These are phyloP conservation scores for Aphrophora alni DNA, from an alignment of 2,888 invertebrate genomes.

Conservation along the genomic window DNA sequence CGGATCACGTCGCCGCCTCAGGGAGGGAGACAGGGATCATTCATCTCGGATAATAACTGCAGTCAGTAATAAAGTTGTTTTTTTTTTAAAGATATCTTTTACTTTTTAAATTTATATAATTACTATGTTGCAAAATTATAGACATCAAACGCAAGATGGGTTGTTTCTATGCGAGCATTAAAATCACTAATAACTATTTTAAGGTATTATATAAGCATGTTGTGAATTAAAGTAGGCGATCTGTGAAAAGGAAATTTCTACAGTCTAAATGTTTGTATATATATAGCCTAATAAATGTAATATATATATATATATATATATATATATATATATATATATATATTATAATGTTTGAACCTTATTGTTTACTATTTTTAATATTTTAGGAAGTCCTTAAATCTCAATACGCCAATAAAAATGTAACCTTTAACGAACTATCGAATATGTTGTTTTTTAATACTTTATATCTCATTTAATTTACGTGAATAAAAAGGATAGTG, in stretches of 20 bases:
- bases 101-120: neutral
- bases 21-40: neutral
- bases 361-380: too few relatives aligned
- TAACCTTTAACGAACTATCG: too few relatives aligned
- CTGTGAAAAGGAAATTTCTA: neutral
- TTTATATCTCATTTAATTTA: too few relatives aligned
- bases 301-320: too few relatives aligned
- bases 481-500: too few relatives aligned
- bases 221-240: neutral
- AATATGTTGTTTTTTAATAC: too few relatives aligned
- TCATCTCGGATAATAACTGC: conserved; percentile 3
- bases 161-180: neutral
- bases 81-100: neutral
- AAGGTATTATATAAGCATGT: neutral
- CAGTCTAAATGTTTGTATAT: too few relatives aligned
- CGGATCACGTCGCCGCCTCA: neutral
- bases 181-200: neutral
- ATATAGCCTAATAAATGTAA: too few relatives aligned
- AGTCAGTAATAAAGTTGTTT: neutral
- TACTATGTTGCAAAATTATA: neutral
- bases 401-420: too few relatives aligned
- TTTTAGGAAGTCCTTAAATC: too few relatives aligned
- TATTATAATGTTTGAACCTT: too few relatives aligned
- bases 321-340: too few relatives aligned
- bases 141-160: neutral